phyloP scores from a whole-genome alignment of 1,140 invertebrate genomes.

The Brachionus plicatilis region DNA sequence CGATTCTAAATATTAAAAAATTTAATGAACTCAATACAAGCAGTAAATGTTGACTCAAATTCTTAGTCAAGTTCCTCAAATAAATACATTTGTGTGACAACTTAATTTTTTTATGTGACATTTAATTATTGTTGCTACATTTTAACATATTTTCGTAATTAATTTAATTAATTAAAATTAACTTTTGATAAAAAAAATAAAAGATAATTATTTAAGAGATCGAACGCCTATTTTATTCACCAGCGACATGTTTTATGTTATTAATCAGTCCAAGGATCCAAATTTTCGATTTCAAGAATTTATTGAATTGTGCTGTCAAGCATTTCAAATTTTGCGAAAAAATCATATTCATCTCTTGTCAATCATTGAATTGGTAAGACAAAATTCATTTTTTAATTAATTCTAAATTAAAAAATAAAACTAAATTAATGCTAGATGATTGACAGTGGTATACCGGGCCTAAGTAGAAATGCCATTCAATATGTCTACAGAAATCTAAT shows the following conservation, averaged over 20 bases:
- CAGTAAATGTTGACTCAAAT: too few relatives aligned
- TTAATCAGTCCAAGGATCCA: constrained; percentile 90
- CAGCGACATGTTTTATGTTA: constrained; percentile 97
- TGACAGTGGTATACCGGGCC: constrained; percentile 5
- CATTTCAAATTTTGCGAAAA: constrained; percentile 90
- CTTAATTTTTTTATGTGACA: too few relatives aligned
- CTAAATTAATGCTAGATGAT: neutral
- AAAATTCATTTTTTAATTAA: too few relatives aligned
- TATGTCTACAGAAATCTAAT: constrained; percentile 30
- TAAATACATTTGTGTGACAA: too few relatives aligned
- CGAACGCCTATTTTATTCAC: constrained; percentile 94
- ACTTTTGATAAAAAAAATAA: neutral
- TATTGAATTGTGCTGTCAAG: constrained; percentile 91
- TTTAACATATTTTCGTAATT: too few relatives aligned
- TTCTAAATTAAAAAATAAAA: neutral
- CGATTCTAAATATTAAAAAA: too few relatives aligned
- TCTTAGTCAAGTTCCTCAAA: too few relatives aligned
- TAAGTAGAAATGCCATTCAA: constrained; percentile 17
- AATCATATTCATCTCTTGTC: constrained; percentile 86
- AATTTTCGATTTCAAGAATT: constrained; percentile 91
- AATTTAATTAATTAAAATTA: too few relatives aligned
- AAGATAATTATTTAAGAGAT: constrained; percentile 63
- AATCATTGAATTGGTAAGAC: constrained; percentile 78
- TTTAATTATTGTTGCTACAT: too few relatives aligned
- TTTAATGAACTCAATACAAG: too few relatives aligned